Evolutionary conservation across 30 jellyfish, hydroid and myxozoan species (phyloP).

Genomic region (Mastigias papua): DNA sequence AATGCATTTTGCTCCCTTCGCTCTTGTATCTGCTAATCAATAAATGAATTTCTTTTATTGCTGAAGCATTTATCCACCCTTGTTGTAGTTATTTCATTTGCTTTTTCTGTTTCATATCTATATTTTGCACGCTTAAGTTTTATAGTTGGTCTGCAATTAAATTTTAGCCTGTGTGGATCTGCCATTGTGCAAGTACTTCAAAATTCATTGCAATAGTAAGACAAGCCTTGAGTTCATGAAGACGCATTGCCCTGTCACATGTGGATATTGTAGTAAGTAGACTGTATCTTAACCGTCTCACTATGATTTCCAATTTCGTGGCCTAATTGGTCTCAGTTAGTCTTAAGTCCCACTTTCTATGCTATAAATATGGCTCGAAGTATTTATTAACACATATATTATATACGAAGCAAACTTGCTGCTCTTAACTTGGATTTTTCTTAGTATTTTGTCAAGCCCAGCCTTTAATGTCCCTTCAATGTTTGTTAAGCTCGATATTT

Average conservation of each 20-base stretch:
- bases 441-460: too few relatives aligned
- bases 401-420: neutral
- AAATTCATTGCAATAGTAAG: conserved; percentile 41
- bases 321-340: neutral
- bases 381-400: neutral
- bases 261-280: conserved; percentile 64
- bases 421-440: too few relatives aligned
- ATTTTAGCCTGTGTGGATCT: conserved; percentile 60
- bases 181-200: conserved; percentile 31
- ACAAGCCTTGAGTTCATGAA: conserved; percentile 42
- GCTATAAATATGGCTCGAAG: neutral
- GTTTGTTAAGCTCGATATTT: neutral
- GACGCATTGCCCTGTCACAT: conserved; percentile 32
- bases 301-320: neutral
- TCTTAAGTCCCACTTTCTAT: neutral
- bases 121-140: too few relatives aligned
- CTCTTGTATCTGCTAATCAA: too few relatives aligned
- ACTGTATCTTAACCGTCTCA: neutral
- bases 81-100: too few relatives aligned
- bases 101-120: too few relatives aligned
- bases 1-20: too few relatives aligned
- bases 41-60: too few relatives aligned
- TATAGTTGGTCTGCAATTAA: neutral
- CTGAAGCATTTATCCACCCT: too few relatives aligned
- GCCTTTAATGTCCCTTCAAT: too few relatives aligned